Percentiles rank a stretch among this genome's conserved stretches.
Evolutionary conservation across 2,797 vertebrate species (phyloP).

Genomic region (Okamejei kenojei): DNA sequence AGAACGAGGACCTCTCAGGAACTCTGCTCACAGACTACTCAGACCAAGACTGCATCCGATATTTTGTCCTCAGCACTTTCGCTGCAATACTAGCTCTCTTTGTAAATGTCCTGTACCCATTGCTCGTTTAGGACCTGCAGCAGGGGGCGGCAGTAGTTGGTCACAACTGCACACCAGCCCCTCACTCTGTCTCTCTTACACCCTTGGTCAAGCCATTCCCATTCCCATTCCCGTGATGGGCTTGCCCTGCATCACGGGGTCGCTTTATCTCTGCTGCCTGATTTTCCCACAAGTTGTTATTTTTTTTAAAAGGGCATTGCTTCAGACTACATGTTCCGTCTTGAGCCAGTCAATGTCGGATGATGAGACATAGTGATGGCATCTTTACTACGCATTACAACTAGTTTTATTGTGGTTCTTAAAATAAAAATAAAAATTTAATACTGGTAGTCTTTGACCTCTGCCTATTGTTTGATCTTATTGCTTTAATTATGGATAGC

Average conservation of each 20-base stretch:
- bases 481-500: neutral
- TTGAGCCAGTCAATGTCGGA: no score
- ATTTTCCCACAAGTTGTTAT: neutral
- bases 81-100: conserved; percentile 78
- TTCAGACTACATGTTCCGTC: conserved; percentile 6
- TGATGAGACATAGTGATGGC: neutral
- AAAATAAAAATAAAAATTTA: conserved; percentile 26
- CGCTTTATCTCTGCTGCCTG: neutral
- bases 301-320: neutral
- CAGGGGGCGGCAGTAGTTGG: conserved; percentile 48
- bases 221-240: neutral
- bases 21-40: conserved; percentile 60
- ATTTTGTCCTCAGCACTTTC: conserved; percentile 81
- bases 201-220: neutral
- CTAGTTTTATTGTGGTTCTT: neutral
- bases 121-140: conserved; percentile 66
- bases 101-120: conserved; percentile 79
- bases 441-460: conserved; percentile 27
- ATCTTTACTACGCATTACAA: neutral
- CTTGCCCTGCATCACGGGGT: neutral
- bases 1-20: conserved; percentile 26
- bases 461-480: neutral
- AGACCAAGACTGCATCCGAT: conserved; percentile 78
- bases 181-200: conserved; percentile 1
- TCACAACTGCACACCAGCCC: neutral